These are phyloP conservation scores for Odontomachus brunneus DNA, from an alignment of 1,140 invertebrate species.

Conservation along the genomic window DNA sequence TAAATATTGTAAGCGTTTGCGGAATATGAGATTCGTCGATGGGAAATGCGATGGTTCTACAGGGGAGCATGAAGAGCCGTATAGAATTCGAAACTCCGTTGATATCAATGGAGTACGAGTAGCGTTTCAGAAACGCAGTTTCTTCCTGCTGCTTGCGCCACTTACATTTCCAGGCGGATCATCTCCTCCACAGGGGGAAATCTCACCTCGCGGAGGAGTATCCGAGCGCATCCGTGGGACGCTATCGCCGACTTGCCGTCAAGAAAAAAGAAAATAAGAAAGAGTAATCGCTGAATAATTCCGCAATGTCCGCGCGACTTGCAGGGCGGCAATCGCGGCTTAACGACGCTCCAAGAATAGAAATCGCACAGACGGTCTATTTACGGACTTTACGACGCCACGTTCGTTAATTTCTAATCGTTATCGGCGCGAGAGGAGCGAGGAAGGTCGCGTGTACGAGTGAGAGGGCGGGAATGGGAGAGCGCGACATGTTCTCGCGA, in stretches of 20 bases:
- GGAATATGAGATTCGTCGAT: no score
- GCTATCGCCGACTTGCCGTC: background rate
- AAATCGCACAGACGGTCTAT: conserved; percentile 9
- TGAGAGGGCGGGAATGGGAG: background rate
- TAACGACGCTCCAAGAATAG: conserved; percentile 22
- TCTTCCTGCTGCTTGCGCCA: no score
- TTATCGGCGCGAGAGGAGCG: conserved; percentile 25
- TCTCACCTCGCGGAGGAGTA: no score
- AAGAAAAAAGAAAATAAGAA: background rate
- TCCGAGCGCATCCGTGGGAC: no score
- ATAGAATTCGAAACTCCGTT: no score
- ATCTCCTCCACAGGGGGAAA: no score
- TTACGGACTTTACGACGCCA: conserved; percentile 21
- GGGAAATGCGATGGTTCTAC: no score
- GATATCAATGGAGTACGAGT: no score
- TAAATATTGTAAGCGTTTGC: no score
- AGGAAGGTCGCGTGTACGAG: background rate
- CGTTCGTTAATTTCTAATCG: conserved; percentile 35
- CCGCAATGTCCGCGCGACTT: background rate
- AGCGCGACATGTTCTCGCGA: background rate
- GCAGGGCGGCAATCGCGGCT: background rate
- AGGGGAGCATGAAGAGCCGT: no score
- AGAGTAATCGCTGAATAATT: background rate
- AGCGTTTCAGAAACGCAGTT: no score
- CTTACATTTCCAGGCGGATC: no score